Evolutionary conservation across 2,888 invertebrate genomes (phyloP).

Genomic region (Tortricodes alternella): DNA sequence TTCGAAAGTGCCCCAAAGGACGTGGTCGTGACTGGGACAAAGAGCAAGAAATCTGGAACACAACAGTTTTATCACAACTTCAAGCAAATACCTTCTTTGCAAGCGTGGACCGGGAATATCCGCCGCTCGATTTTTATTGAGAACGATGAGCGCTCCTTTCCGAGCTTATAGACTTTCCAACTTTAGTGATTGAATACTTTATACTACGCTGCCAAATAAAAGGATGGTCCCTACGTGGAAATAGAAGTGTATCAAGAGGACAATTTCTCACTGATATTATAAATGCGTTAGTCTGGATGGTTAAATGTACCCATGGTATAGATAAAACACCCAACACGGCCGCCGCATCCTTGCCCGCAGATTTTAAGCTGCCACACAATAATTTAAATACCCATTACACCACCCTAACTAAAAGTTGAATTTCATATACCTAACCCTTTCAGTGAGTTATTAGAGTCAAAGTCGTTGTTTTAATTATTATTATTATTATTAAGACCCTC

Average conservation of each 20-base stretch:
- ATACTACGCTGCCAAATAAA: not conserved
- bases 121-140: slow-evolving; percentile 31
- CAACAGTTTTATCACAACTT: slow-evolving; percentile 49
- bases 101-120: slow-evolving; percentile 10
- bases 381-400: too few species aligned
- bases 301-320: too few species aligned
- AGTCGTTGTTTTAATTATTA: too few species aligned
- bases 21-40: slow-evolving; percentile 63
- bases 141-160: slow-evolving; percentile 28
- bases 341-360: too few species aligned
- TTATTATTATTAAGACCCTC: too few species aligned
- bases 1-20: slow-evolving; percentile 48
- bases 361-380: too few species aligned
- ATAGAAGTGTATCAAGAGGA: not conserved
- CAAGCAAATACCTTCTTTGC: slow-evolving; percentile 32
- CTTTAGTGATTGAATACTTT: slow-evolving; percentile 28
- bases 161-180: slow-evolving; percentile 11
- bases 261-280: too few species aligned
- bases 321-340: too few species aligned
- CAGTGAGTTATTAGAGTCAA: too few species aligned
- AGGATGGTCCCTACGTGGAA: not conserved
- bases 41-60: slow-evolving; percentile 57
- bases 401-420: too few species aligned
- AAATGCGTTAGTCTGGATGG: too few species aligned
- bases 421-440: too few species aligned